Evolutionary conservation across 2,113 vertebrate genomes (phyloP).

Genomic region (Oenanthe oenanthe): DNA sequence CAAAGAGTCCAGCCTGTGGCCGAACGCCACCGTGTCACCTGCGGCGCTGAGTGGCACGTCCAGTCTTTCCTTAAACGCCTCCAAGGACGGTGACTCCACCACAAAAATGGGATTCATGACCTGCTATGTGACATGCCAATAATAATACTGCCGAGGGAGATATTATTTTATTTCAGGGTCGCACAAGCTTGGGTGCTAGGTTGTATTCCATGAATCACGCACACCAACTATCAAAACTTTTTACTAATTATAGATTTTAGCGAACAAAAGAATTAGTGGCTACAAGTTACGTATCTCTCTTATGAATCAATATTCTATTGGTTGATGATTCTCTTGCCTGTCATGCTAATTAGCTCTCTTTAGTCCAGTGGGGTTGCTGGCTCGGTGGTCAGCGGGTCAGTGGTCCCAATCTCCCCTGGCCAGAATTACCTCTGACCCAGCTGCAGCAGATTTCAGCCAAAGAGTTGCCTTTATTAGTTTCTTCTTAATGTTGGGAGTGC

Average conservation of each 20-base stretch:
- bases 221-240: neutral
- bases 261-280: neutral
- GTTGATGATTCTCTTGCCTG: neutral
- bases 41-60: neutral
- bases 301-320: neutral
- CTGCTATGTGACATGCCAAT: neutral
- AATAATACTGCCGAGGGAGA: neutral
- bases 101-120: neutral
- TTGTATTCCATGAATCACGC: neutral
- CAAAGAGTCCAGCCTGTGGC: accelerated
- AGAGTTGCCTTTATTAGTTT: neutral
- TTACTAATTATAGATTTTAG: neutral
- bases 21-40: accelerated
- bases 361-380: neutral
- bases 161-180: neutral
- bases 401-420: too few species aligned
- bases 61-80: neutral
- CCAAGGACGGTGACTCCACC: neutral
- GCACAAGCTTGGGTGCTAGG: neutral
- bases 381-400: neutral
- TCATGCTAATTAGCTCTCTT: neutral
- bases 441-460: neutral
- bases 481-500: neutral
- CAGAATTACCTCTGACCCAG: neutral
- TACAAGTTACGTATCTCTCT: neutral